Evolutionary conservation across 2,888 invertebrate species (phyloP).

Genomic region (Graphium colonna): DNA sequence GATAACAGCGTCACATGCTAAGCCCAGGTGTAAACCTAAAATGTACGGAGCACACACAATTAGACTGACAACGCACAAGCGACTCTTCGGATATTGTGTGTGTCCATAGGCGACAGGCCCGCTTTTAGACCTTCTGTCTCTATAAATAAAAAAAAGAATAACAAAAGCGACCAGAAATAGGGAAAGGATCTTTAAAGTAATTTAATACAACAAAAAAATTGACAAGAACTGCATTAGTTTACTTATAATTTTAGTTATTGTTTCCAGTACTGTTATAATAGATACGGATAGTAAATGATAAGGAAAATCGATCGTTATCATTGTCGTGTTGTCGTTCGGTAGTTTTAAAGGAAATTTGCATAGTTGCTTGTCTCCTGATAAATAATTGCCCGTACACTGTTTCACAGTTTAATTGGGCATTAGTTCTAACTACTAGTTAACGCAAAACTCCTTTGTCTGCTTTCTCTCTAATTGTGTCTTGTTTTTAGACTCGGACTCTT

Average conservation of each 20-base stretch:
- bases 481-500: conserved; percentile 69
- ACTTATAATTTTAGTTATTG: not conserved
- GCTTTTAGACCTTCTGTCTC: no score
- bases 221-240: not conserved
- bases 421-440: conserved; percentile 35
- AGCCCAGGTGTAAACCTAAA: no score
- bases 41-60: no score
- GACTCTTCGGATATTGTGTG: no score
- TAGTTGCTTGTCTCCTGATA: not conserved
- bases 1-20: no score
- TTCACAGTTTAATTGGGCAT: conserved; percentile 36
- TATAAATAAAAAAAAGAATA: no score
- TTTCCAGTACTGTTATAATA: not conserved
- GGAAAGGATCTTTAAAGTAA: no score
- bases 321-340: not conserved
- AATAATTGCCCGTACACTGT: not conserved
- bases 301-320: not conserved
- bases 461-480: conserved; percentile 74
- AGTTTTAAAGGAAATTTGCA: conserved; percentile 25
- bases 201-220: no score
- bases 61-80: no score
- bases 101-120: no score
- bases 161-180: no score
- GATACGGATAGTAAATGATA: not conserved
- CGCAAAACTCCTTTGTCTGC: conserved; percentile 53